Evolutionary conservation across 30 jellyfish, hydroid and myxozoan species (phyloP).

Genomic region (Aurelia aurita): DNA sequence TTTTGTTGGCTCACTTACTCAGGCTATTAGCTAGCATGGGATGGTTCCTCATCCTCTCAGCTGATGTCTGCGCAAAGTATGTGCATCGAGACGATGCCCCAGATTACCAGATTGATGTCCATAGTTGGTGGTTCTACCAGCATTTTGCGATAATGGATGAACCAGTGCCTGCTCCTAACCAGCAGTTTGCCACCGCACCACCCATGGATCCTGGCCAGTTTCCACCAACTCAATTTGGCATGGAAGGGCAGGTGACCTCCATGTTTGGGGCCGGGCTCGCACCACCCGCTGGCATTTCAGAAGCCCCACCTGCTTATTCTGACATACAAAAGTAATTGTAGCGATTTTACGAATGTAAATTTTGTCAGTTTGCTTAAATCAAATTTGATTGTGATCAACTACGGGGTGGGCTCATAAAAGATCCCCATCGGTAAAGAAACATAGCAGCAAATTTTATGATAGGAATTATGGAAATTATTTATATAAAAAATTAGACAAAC

Average conservation of each 20-base stretch:
- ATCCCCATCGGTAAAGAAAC: too few relatives aligned
- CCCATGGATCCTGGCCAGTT: constrained; percentile 11
- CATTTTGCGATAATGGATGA: constrained; percentile 56
- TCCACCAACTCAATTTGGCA: constrained; percentile 56
- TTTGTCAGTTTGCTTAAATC: too few relatives aligned
- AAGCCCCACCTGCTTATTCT: constrained; percentile 11
- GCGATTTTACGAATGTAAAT: too few relatives aligned
- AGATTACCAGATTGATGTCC: constrained; percentile 88
- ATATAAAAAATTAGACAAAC: too few relatives aligned
- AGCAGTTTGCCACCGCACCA: constrained; percentile 27
- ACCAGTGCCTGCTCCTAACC: constrained; percentile 9
- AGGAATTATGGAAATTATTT: too few relatives aligned
- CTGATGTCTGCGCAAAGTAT: constrained; percentile 84
- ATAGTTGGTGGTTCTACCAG: constrained; percentile 89
- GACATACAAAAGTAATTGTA: not conserved
- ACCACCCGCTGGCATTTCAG: constrained; percentile 17
- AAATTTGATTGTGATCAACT: too few relatives aligned
- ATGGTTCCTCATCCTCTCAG: constrained; percentile 78
- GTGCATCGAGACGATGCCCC: constrained; percentile 84
- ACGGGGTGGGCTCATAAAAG: too few relatives aligned
- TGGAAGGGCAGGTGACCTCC: constrained; percentile 11
- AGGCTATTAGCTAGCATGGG: constrained; percentile 65
- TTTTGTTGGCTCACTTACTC: constrained; percentile 42
- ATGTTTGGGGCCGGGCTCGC: constrained; percentile 18
- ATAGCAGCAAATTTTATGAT: too few relatives aligned